Evolutionary conservation across 1,140 invertebrate genomes (phyloP).

Genomic region (Anastrepha obliqua): DNA sequence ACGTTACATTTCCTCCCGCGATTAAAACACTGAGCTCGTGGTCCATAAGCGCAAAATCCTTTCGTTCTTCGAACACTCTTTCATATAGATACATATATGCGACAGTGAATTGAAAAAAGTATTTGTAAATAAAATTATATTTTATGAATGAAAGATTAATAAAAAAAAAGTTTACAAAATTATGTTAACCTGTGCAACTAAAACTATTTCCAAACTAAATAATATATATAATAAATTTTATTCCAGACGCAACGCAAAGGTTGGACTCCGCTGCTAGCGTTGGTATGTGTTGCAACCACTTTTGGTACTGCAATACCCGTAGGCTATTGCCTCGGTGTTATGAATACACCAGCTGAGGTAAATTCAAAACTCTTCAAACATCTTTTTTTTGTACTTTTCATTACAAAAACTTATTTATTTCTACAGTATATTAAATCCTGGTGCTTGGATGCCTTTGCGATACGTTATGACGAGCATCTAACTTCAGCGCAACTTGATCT

Average conservation of each 20-base stretch:
- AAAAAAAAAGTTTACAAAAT: no score
- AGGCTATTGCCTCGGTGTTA: conserved; percentile 91
- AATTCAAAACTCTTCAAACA: neutral
- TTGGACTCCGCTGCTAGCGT: conserved; percentile 65
- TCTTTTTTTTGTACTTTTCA: neutral
- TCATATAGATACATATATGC: no score
- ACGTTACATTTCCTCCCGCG: no score
- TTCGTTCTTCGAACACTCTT: no score
- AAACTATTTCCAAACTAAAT: no score
- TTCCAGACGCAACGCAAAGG: conserved; percentile 24
- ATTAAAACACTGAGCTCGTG: no score
- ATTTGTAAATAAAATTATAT: no score
- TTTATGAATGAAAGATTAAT: no score
- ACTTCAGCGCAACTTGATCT: conserved; percentile 77
- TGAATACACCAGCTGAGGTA: conserved; percentile 89
- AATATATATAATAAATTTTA: no score
- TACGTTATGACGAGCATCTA: conserved; percentile 77
- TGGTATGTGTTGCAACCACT: conserved; percentile 79
- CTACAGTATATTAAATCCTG: conserved; percentile 79
- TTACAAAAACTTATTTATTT: neutral
- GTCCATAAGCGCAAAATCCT: no score
- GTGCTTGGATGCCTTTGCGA: conserved; percentile 80
- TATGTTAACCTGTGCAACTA: no score
- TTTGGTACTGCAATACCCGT: conserved; percentile 89
- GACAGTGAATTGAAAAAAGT: no score